phyloP scores from a whole-genome alignment of 2,888 invertebrate species.

The Clitarchus hookeri region DNA sequence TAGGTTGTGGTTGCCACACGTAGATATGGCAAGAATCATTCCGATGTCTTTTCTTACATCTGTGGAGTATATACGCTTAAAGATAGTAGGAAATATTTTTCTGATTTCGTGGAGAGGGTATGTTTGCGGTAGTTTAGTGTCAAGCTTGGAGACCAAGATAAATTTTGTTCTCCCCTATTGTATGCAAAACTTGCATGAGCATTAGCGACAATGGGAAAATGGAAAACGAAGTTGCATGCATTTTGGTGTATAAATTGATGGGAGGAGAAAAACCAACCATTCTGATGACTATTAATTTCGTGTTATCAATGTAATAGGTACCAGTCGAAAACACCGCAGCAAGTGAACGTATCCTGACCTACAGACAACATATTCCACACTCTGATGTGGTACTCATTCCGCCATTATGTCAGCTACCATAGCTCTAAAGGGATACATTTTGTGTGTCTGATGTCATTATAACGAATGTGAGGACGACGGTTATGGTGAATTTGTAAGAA shows the following conservation, averaged over 20 bases:
- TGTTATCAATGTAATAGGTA: background rate
- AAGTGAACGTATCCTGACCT: background rate
- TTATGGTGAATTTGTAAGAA: conserved; percentile 27
- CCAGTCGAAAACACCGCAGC: background rate
- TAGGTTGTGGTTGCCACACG: no score
- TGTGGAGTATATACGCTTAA: background rate
- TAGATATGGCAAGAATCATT: background rate
- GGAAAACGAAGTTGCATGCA: no score
- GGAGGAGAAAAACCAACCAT: background rate
- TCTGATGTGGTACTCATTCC: conserved; percentile 37
- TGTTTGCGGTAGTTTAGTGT: background rate
- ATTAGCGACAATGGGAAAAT: background rate
- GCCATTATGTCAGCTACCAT: conserved; percentile 10
- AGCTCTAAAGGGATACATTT: conserved; percentile 31
- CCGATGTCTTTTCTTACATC: background rate
- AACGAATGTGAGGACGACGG: conserved; percentile 36
- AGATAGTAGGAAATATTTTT: background rate
- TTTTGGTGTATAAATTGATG: no score
- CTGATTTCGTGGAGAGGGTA: background rate
- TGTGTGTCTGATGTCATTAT: conserved; percentile 11
- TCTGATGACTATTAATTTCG: background rate
- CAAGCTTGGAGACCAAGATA: background rate
- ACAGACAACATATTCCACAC: conserved; percentile 36
- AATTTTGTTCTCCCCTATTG: background rate
- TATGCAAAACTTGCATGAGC: background rate